A percentile compares a stretch with the other conserved stretches of the same genome.
These are phyloP conservation scores for Dryadula phaetusa DNA, from an alignment of 2,888 invertebrate genomes.

Conservation along the genomic window DNA sequence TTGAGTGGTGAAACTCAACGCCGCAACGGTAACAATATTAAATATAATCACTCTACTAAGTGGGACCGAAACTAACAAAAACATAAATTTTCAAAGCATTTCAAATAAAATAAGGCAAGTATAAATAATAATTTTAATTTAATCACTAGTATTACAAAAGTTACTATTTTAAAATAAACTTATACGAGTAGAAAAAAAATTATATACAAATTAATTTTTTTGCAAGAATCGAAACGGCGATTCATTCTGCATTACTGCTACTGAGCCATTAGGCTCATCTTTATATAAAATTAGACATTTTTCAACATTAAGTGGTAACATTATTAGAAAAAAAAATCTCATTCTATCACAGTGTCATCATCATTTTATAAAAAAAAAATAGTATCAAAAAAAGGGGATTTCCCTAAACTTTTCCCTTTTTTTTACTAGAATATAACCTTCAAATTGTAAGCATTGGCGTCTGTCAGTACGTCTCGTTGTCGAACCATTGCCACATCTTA, in stretches of 20 bases:
- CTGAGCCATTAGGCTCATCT: no score
- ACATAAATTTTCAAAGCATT: not conserved
- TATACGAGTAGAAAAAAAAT: not conserved
- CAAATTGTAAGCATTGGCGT: not conserved
- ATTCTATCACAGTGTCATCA: constrained; percentile 12
- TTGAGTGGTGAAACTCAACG: no score
- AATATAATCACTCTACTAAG: no score
- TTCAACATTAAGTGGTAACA: not conserved
- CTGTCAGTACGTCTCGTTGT: constrained; percentile 79
- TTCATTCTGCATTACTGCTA: not conserved
- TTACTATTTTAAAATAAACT: not conserved
- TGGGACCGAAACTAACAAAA: not conserved
- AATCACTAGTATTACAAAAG: not conserved
- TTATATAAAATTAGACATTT: no score
- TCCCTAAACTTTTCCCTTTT: not conserved
- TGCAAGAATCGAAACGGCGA: not conserved
- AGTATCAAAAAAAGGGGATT: not conserved
- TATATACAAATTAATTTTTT: not conserved
- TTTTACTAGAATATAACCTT: not conserved
- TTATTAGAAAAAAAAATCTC: constrained; percentile 13
- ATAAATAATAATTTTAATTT: constrained; percentile 13
- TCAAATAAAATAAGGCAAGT: not conserved
- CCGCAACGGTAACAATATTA: no score
- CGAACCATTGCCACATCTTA: constrained; percentile 86
- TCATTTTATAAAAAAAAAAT: not conserved